Evolutionary conservation across 2,888 invertebrate genomes (phyloP).

Genomic region (Microctonus brassicae): DNA sequence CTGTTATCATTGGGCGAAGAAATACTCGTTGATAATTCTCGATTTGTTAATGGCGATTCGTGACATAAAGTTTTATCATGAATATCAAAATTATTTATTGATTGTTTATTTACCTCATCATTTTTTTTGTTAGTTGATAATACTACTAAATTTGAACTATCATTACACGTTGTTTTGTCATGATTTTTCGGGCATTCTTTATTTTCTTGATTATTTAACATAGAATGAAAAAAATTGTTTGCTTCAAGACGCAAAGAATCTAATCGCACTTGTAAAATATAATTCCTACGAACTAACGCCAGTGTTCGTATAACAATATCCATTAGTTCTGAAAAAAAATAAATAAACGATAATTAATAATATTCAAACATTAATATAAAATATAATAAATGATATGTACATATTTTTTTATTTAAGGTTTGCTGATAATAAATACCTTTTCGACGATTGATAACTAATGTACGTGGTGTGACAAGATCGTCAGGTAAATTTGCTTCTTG

Average conservation of each 20-base stretch:
- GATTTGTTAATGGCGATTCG: slow-evolving; percentile 7
- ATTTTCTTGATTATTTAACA: slow-evolving; percentile 54
- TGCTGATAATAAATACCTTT: slow-evolving; percentile 51
- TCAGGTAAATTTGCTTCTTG: slow-evolving; percentile 28
- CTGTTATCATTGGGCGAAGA: slow-evolving; percentile 13
- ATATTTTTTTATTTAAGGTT: neutral
- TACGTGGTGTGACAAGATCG: slow-evolving; percentile 30
- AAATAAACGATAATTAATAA: slow-evolving; percentile 1
- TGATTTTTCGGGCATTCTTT: slow-evolving; percentile 22
- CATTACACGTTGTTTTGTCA: neutral
- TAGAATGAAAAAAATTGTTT: slow-evolving; percentile 54
- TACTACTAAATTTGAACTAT: slow-evolving; percentile 19
- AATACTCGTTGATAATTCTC: slow-evolving; percentile 27
- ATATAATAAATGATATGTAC: neutral
- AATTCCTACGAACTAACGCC: slow-evolving; percentile 56
- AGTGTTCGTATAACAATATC: slow-evolving; percentile 58
- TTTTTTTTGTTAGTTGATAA: slow-evolving; percentile 39
- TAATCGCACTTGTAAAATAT: slow-evolving; percentile 57
- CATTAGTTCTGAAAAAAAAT: slow-evolving; percentile 51
- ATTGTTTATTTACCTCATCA: slow-evolving; percentile 7
- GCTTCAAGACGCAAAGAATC: slow-evolving; percentile 58
- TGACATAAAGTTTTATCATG: neutral
- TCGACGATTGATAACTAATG: slow-evolving; percentile 47
- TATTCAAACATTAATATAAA: neutral
- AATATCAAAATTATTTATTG: neutral